These are phyloP conservation scores for Gryon sp. DNA, from an alignment of 1,140 invertebrate species.

Conservation along the genomic window DNA sequence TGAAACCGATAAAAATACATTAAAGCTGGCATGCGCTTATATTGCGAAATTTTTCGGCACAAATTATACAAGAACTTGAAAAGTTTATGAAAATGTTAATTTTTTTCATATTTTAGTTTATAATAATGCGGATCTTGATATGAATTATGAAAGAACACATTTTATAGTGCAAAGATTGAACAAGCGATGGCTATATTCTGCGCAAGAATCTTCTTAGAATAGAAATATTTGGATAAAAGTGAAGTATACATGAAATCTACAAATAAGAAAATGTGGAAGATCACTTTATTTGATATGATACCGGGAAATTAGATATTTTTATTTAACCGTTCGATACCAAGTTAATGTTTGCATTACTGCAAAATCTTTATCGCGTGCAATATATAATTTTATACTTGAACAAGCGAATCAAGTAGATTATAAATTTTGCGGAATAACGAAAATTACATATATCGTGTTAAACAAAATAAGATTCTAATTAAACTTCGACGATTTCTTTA, in stretches of 20 bases:
- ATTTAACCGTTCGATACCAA: slow-evolving; percentile 3
- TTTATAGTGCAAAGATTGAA: slow-evolving; percentile 40
- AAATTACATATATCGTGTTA: too few relatives aligned
- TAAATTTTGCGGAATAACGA: too few relatives aligned
- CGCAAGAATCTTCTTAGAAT: slow-evolving; percentile 34
- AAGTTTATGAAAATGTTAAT: slow-evolving; percentile 23
- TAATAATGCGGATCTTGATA: slow-evolving; percentile 47
- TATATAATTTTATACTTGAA: slow-evolving; percentile 4
- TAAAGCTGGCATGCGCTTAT: slow-evolving; percentile 15
- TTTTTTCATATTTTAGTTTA: slow-evolving; percentile 36
- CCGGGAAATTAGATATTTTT: slow-evolving; percentile 15
- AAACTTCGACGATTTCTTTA: too few relatives aligned
- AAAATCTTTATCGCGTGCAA: background rate
- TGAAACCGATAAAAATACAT: slow-evolving; percentile 45
- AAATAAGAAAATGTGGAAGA: slow-evolving; percentile 16
- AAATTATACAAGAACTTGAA: slow-evolving; percentile 27
- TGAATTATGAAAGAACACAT: slow-evolving; percentile 48
- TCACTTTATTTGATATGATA: slow-evolving; percentile 17
- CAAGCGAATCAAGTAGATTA: too few relatives aligned
- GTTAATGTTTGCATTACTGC: slow-evolving; percentile 5
- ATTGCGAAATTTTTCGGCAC: slow-evolving; percentile 12
- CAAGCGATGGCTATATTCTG: slow-evolving; percentile 37
- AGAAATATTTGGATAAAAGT: slow-evolving; percentile 39
- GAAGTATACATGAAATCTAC: slow-evolving; percentile 23
- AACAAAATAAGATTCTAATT: too few relatives aligned